These are phyloP conservation scores for Amiota communis DNA, from an alignment of 2,888 invertebrate species.

Conservation along the genomic window DNA sequence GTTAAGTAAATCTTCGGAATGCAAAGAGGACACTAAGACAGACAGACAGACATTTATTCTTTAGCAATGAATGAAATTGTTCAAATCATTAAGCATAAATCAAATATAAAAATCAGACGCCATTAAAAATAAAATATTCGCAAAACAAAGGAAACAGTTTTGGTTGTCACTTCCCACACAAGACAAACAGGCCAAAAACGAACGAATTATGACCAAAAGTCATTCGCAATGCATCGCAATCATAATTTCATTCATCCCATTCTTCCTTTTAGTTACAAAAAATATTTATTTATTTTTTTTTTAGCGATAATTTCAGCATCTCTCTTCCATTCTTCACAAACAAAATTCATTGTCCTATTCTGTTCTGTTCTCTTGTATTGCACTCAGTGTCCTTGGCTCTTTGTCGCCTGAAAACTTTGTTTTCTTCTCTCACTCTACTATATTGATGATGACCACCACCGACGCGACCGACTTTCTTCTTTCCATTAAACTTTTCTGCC, in stretches of 20 bases:
- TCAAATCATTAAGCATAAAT: slow-evolving; percentile 34
- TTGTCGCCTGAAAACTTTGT: slow-evolving; percentile 43
- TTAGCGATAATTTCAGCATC: slow-evolving; percentile 39
- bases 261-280: neutral
- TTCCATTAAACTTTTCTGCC: neutral
- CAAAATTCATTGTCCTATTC: slow-evolving; percentile 10
- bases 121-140: slow-evolving; percentile 37
- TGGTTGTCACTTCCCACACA: neutral
- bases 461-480: neutral
- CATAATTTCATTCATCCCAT: neutral
- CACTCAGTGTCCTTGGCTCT: neutral
- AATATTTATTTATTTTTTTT: slow-evolving; percentile 22
- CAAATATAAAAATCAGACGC: slow-evolving; percentile 36
- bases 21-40: neutral
- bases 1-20: slow-evolving; percentile 13
- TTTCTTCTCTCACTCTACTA: neutral
- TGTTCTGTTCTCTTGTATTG: neutral
- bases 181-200: neutral
- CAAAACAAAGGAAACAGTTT: neutral
- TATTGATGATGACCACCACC: too few relatives aligned
- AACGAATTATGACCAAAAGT: slow-evolving; percentile 9
- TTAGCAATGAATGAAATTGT: neutral
- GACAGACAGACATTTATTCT: too few relatives aligned
- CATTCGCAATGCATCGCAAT: slow-evolving; percentile 16
- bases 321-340: slow-evolving; percentile 25